phyloP scores from a whole-genome alignment of 2,888 invertebrate species.

The Anthophora plumipes region DNA sequence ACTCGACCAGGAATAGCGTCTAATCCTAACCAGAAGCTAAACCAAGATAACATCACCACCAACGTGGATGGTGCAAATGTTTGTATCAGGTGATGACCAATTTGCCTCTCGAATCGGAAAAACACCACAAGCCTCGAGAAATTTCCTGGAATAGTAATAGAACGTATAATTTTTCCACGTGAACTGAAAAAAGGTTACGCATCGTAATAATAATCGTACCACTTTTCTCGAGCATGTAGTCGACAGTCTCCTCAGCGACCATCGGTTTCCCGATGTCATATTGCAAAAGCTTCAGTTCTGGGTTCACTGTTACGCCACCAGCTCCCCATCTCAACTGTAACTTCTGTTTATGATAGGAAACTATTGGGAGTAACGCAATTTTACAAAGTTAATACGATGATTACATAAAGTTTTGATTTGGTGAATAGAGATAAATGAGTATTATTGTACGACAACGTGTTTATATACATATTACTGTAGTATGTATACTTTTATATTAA shows the following conservation, averaged over 20 bases:
- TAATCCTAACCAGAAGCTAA: constrained; percentile 94
- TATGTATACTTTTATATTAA: too few relatives aligned
- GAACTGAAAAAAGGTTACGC: neutral
- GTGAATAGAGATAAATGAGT: neutral
- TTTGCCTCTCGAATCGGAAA: constrained; percentile 93
- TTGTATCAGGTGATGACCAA: constrained; percentile 93
- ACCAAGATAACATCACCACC: constrained; percentile 94
- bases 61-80: constrained; percentile 93
- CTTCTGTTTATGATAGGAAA: constrained; percentile 92
- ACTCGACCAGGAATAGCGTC: constrained; percentile 94
- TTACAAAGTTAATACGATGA: constrained; percentile 32
- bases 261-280: constrained; percentile 91
- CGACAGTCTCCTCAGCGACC: constrained; percentile 89
- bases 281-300: constrained; percentile 91
- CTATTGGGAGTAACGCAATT: constrained; percentile 84
- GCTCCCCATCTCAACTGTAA: constrained; percentile 91
- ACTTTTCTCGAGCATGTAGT: constrained; percentile 91
- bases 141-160: constrained; percentile 86
- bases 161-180: neutral
- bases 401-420: neutral
- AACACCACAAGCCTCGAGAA: constrained; percentile 92
- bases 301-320: constrained; percentile 91
- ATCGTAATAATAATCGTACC: constrained; percentile 83
- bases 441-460: neutral
- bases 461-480: too few relatives aligned